Evolutionary conservation across 2,888 invertebrate genomes (phyloP), one percentile per base, ranked within the genome.

Genomic region (Conus canariensis): DNA sequence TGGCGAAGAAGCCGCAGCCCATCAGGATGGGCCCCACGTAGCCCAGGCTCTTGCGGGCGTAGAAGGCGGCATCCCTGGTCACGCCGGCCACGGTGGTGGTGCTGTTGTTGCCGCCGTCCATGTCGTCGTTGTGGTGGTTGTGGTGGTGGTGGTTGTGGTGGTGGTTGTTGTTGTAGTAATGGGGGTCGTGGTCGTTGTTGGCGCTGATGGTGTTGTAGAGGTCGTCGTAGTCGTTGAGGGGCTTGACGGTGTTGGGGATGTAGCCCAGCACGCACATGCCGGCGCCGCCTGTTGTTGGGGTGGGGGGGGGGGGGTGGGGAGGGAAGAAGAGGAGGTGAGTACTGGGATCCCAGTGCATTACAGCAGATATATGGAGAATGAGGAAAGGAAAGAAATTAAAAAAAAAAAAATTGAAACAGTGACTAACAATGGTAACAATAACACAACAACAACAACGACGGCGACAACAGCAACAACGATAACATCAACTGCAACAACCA

Each of bases 1-100:
- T 98, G 93, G 99, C 98, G 96, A 99, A 99, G 97, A 98, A 98
- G 96, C 99, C 99, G 91, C 99, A 98, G 64, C 99, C 99, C 99
- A 99, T 99, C 89, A 99, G 98, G 92, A 99, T 98, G 3, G 99
- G 99, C 0, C 99, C 99, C n/a, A 98, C 98, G 96, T 99, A 99
- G 0, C 98, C 98, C 89, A 99, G 97, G 95, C 90, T 87, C 60
- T 92, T 92, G 19, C 91, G 70, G 14, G 90, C 87, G 59, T 45
- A 90, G 86, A 88, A 93, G 59, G 25, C 90, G 87, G 45, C 92
- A 83, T 90, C 88, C 16, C 70, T 70, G 14, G 86, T 10, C 0
- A 86, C 64, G 7, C 83, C n/a, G 16, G 88, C 64, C 4, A 56
- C 67, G 45, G 88, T 87, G 19, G 87, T 89, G 10, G 88, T 90